Evolutionary conservation across 2,797 vertebrate species (phyloP), one percentile per base, ranked within the genome.

Genomic region (Oreochromis mossambicus): DNA sequence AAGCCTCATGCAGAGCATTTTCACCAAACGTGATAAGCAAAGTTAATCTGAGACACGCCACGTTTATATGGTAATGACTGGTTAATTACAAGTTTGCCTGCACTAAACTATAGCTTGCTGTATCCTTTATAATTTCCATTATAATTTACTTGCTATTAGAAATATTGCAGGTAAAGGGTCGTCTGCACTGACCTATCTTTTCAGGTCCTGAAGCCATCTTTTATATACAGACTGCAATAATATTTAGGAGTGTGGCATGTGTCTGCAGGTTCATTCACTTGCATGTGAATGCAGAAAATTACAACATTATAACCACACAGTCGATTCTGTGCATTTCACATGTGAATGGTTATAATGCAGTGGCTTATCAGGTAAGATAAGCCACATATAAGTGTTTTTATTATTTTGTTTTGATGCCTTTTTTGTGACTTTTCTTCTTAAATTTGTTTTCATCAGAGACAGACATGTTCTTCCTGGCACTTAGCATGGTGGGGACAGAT

Each of bases 401-500:
- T 15, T 29, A 2, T 41, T 79, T 46, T 52, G 0, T 4, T 55
- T 7, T 1, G 8, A 54, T 61, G 9, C 2, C 2, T 46, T 52
- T 56, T 58, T 85, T 84, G 24, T 3, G 13, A 61, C 1, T 48
- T 9, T 11, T 5, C 17, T 51, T 48, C 75, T 76, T 54, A 77
- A 17, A 75, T 78, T 79, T 12, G 79, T 61, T 73, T 90, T 32
- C 66, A 77, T 46, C 94, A 99, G 98, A 99, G 96, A 99, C 98
- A 1, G 98, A 99, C 88, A 98, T 99, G 98, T 99, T 99, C 94
- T 99, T 97, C 92, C 93, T 99, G 94, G 98, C 98, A 15, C 97
- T 99, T 75, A 99, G 98, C 93, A 99, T 99, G 98, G 98, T 99
- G 85, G 98, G 98, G 90, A 99, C 98, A 11, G 98, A 99, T 94